A percentile compares a stretch with the other conserved stretches of the same genome.
Conservation (phyloP, 2,113 vertebrate species). For the Hiodon tergisus region DNA sequence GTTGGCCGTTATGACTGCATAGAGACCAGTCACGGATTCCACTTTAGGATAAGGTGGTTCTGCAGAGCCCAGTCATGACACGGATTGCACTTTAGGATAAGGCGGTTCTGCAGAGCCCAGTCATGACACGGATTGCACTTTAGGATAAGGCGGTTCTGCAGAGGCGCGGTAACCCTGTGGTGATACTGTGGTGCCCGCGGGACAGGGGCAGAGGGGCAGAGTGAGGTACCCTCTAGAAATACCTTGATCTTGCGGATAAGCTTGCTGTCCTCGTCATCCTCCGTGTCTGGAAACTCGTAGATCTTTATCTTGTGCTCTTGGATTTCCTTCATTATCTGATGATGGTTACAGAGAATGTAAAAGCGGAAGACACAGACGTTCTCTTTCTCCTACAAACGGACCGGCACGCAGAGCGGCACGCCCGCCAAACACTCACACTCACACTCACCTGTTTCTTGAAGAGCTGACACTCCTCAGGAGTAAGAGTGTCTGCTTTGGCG, state of each 20-base stretch:
- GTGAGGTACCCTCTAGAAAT: not conserved
- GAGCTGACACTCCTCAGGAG: slow-evolving; percentile 71
- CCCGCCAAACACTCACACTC: not conserved
- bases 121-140: no score
- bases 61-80: no score
- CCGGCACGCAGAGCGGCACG: not conserved
- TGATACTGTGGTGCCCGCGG: not conserved
- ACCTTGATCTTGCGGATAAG: slow-evolving; percentile 34
- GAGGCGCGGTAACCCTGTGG: not conserved
- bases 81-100: no score
- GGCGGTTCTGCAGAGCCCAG: not conserved
- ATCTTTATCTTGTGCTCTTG: slow-evolving; percentile 37
- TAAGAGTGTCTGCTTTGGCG: slow-evolving; percentile 71
- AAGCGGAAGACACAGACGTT: not conserved
- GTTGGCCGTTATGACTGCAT: no score
- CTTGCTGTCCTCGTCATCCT: slow-evolving; percentile 36
- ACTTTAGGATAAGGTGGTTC: no score
- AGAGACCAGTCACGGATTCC: no score
- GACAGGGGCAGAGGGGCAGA: no score
- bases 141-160: not conserved
- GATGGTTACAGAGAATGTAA: not conserved
- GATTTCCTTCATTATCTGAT: slow-evolving; percentile 41
- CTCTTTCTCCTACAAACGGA: not conserved
- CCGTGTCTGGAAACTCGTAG: slow-evolving; percentile 36
- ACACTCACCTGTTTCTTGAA: slow-evolving; percentile 71